These are phyloP conservation scores for Thamnaconus septentrionalis DNA, from an alignment of 2,113 vertebrate species.

Conservation along the genomic window DNA sequence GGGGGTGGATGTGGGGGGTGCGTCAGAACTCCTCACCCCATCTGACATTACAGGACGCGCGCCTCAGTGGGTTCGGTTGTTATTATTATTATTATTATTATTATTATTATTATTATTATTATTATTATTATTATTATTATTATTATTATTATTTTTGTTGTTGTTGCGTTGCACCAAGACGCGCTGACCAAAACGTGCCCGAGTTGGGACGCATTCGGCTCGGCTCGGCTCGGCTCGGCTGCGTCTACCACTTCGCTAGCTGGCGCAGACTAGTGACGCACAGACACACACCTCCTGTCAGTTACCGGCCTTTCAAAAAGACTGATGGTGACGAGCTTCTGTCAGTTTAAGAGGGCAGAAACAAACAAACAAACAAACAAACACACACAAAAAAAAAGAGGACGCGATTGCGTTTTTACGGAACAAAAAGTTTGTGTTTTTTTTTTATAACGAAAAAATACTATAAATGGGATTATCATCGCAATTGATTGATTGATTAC, in stretches of 20 bases:
- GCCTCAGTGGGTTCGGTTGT: constrained; percentile 10
- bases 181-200: constrained; percentile 15
- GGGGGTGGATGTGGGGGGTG: neutral
- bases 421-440: no score
- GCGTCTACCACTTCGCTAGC: constrained; percentile 2
- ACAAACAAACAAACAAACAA: no score
- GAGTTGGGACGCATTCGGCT: constrained; percentile 4
- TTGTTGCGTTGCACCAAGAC: neutral
- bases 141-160: no score
- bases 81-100: no score
- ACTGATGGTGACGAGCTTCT: neutral
- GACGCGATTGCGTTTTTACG: no score
- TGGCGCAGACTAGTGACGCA: constrained; percentile 4
- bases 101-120: no score
- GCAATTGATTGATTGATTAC: no score
- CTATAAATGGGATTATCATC: no score
- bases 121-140: no score
- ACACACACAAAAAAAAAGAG: no score
- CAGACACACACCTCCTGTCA: constrained; percentile 21
- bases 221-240: neutral
- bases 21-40: constrained; percentile 41
- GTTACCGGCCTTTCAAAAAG: constrained; percentile 17
- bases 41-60: constrained; percentile 47
- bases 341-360: no score
- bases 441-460: no score